Conservation (phyloP, 1,140 invertebrate species). For the Stegodyphus mimosarum region DNA sequence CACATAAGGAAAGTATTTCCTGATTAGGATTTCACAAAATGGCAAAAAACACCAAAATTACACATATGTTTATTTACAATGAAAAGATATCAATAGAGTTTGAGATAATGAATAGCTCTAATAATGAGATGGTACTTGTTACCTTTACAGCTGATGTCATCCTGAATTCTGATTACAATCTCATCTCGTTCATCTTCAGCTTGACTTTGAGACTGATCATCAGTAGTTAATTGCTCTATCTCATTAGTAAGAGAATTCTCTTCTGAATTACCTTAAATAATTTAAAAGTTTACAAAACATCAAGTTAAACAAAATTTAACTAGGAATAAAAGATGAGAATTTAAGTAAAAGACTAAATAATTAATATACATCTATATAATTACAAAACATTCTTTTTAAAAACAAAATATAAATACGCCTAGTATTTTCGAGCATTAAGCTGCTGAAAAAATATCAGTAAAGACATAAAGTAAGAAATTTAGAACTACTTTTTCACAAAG, state of each 20-base stretch:
- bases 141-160: constrained; percentile 33
- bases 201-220: constrained; percentile 49
- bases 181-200: constrained; percentile 50
- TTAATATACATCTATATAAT: too few species aligned
- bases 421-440: too few species aligned
- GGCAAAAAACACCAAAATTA: not conserved
- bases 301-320: too few species aligned
- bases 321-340: too few species aligned
- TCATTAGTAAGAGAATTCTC: constrained; percentile 48
- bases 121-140: not conserved
- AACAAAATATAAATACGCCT: too few species aligned
- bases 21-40: not conserved
- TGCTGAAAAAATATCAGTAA: too few species aligned
- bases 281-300: too few species aligned
- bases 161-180: constrained; percentile 59
- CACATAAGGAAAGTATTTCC: too few species aligned
- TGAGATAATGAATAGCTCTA: not conserved
- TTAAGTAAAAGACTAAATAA: too few species aligned
- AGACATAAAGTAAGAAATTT: too few species aligned
- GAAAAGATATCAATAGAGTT: not conserved
- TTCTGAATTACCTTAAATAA: constrained; percentile 32
- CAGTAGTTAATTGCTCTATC: constrained; percentile 43
- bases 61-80: not conserved
- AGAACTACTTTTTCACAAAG: too few species aligned
- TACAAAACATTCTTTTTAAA: too few species aligned